These are phyloP conservation scores for Ambastaia sidthimunki DNA, from an alignment of 2,797 vertebrate species.

Conservation along the genomic window DNA sequence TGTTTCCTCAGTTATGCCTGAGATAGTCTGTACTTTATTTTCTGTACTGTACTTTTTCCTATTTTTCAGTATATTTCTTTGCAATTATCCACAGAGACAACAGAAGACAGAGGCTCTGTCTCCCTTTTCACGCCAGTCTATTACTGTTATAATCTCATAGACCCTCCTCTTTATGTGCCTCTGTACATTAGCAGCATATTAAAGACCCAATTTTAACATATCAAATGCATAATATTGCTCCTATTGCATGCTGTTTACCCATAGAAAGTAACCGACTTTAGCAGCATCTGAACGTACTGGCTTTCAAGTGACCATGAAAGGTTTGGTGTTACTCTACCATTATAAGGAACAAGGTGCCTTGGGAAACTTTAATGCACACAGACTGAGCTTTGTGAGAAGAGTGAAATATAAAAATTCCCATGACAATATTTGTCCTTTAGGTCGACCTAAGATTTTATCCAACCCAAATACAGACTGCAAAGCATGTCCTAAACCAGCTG, in stretches of 20 bases:
- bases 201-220: not conserved
- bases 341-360: not conserved
- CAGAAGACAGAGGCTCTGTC: too few species aligned
- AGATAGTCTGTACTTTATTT: too few species aligned
- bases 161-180: not conserved
- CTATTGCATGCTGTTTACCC: not conserved
- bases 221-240: not conserved
- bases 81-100: too few species aligned
- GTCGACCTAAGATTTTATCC: too few species aligned
- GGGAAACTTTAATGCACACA: not conserved
- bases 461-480: not conserved
- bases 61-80: too few species aligned
- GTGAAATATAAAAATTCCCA: not conserved
- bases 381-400: not conserved
- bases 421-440: not conserved
- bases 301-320: not conserved
- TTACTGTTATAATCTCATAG: not conserved
- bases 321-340: not conserved
- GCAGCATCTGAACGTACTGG: not conserved
- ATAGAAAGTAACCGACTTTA: not conserved
- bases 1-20: too few species aligned
- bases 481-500: not conserved
- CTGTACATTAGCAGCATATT: constrained; percentile 8
- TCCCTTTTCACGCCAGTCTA: not conserved
- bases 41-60: too few species aligned